Evolutionary conservation across 1,140 invertebrate genomes (phyloP), one percentile per base, ranked within the genome.

Genomic region (Ceratitis capitata): DNA sequence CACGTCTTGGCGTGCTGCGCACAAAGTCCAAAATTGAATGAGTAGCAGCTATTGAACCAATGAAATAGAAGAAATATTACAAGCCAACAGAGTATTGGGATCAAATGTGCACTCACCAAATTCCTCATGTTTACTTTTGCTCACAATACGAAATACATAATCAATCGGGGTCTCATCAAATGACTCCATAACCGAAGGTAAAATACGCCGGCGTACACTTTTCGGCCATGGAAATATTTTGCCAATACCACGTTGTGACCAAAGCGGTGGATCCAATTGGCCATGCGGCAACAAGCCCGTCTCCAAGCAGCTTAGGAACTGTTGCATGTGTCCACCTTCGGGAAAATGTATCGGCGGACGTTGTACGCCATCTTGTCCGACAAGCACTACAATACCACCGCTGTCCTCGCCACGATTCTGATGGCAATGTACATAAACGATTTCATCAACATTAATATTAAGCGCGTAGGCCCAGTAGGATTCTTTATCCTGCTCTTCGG

Each of bases 341-440:
- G 98, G 97, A 90, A 99, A 99, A 89, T 97, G 96, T 88, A 99
- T 97, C 0, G 97, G 97, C 19, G 97, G 96, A 69, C 96, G 93
- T 91, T 99, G 98, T 3, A 98, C 97, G 1, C 98, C 98, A 92
- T 99, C 98, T 90, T 98, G 97, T 1, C 97, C 97, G 0, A 99
- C 98, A 9, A 99, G 93, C 23, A 99, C 97, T 6, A 99, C 94
- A 0, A 96, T 97, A 14, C 97, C 97, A 23, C 96, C 96, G 85
- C 93, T 94, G 86, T 96, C 95, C 83, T 92, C 90, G 39, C 92
- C 93, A 78, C 95, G 94, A 90, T 96, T 96, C 90, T 98, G 97
- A 92, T 99, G 98, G 88, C 98, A 98, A 91, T 99, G 98, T 2
- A 99, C 96, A 90, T 99, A 98, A 51, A 97, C 96, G 84, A 98